A percentile compares a stretch with the other conserved stretches of the same genome.
These are phyloP conservation scores for Euplexia lucipara DNA, from an alignment of 2,888 invertebrate genomes.

Conservation along the genomic window DNA sequence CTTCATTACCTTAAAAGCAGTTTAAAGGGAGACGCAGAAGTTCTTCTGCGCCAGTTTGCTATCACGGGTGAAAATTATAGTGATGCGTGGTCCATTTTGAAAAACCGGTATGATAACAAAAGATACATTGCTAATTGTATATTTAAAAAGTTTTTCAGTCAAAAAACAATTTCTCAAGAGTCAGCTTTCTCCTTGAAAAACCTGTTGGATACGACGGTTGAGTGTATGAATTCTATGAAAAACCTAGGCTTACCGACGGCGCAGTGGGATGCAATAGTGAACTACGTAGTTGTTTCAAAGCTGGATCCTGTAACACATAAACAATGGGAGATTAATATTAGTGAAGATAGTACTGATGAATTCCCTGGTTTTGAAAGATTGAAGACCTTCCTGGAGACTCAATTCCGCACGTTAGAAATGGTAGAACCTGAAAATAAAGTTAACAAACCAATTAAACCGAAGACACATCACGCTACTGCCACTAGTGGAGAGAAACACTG, in stretches of 20 bases:
- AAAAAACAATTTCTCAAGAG: background rate
- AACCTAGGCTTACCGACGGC: slow-evolving; percentile 1
- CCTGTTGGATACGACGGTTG: background rate
- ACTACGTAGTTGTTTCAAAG: too few relatives aligned
- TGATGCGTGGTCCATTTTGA: background rate
- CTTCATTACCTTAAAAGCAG: background rate
- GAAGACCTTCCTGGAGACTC: slow-evolving; percentile 1
- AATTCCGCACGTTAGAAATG: background rate
- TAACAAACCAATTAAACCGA: background rate
- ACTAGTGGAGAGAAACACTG: background rate
- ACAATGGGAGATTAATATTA: too few relatives aligned
- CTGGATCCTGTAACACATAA: too few relatives aligned
- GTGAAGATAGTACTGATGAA: background rate
- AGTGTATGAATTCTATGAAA: background rate
- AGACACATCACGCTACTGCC: background rate
- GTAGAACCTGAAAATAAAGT: background rate
- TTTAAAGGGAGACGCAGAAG: background rate
- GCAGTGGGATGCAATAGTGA: too few relatives aligned
- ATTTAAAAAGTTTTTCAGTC: background rate
- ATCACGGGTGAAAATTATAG: background rate
- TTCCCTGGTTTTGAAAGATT: background rate
- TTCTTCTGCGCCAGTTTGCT: background rate
- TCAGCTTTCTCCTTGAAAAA: too few relatives aligned
- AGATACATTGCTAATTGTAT: background rate
- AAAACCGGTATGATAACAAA: background rate